Evolutionary conservation across 1,140 invertebrate species (phyloP).

Genomic region (Spodoptera litura): DNA sequence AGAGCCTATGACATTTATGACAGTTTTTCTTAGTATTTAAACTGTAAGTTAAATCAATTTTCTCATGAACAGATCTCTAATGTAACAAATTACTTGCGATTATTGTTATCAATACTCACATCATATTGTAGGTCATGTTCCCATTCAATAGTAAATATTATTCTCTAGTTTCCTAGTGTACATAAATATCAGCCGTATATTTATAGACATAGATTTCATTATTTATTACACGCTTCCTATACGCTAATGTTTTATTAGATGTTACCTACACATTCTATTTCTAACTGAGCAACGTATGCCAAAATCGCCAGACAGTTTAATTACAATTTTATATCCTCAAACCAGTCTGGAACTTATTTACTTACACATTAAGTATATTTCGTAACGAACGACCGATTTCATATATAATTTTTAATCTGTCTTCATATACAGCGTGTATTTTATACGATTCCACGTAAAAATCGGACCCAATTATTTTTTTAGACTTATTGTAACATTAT

Average conservation of each 20-base stretch:
- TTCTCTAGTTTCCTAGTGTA: background rate
- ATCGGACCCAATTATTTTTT: background rate
- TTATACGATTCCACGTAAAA: background rate
- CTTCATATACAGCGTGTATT: no score
- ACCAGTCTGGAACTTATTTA: constrained; percentile 12
- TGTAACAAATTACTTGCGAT: background rate
- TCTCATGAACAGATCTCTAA: no score
- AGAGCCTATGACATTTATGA: no score
- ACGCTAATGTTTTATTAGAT: background rate
- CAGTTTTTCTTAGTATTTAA: no score
- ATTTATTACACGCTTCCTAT: background rate
- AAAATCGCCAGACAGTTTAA: constrained; percentile 35
- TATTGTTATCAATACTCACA: constrained; percentile 10
- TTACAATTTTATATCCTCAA: constrained; percentile 23
- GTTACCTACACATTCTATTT: constrained; percentile 10
- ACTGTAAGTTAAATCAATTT: no score
- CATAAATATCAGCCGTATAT: no score
- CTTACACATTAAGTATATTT: background rate
- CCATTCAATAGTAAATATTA: constrained; percentile 9
- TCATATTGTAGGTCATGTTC: constrained; percentile 4
- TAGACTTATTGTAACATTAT: background rate
- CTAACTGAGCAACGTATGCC: constrained; percentile 14
- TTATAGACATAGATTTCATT: background rate
- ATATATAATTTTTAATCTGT: background rate
- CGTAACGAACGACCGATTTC: background rate